phyloP scores from a whole-genome alignment of 1,140 invertebrate species.

The Trichogramma pretiosum region DNA sequence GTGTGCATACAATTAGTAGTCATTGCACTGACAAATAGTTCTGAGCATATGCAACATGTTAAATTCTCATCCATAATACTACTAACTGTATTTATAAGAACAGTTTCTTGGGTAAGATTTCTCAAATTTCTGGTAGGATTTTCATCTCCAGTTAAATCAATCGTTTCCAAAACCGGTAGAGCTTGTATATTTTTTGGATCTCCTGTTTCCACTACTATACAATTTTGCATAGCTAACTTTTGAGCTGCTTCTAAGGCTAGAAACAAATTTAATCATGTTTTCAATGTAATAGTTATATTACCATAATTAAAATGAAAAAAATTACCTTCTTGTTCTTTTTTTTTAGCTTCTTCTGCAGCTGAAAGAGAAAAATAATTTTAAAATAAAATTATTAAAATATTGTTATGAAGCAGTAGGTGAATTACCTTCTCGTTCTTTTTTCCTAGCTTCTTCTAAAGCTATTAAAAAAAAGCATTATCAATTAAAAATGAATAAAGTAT shows the following conservation, averaged over 20 bases:
- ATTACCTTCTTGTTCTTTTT: conserved; percentile 1
- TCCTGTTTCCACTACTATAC: conserved; percentile 24
- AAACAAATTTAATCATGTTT: neutral
- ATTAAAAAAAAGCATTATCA: conserved; percentile 2
- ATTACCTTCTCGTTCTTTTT: too few relatives aligned
- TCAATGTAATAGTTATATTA: conserved; percentile 4
- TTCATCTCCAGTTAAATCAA: conserved; percentile 36
- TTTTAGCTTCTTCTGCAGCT: neutral
- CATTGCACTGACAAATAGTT: conserved; percentile 63
- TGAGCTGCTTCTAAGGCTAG: neutral
- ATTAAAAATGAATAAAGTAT: neutral
- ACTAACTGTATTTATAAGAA: conserved; percentile 50
- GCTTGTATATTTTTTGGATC: conserved; percentile 25
- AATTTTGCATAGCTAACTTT: conserved; percentile 12
- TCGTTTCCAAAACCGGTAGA: conserved; percentile 38
- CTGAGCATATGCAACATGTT: conserved; percentile 69
- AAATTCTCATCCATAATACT: conserved; percentile 67
- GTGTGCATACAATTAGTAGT: conserved; percentile 70
- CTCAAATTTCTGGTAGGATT: conserved; percentile 15
- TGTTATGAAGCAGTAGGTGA: too few relatives aligned
- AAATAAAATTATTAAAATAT: too few relatives aligned
- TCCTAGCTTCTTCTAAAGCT: neutral
- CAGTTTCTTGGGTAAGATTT: conserved; percentile 34
- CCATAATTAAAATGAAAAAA: conserved; percentile 3
- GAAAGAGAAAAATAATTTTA: too few relatives aligned